Conservation (phyloP, 1,140 invertebrate genomes). For the Leptopilina boulardi region DNA sequence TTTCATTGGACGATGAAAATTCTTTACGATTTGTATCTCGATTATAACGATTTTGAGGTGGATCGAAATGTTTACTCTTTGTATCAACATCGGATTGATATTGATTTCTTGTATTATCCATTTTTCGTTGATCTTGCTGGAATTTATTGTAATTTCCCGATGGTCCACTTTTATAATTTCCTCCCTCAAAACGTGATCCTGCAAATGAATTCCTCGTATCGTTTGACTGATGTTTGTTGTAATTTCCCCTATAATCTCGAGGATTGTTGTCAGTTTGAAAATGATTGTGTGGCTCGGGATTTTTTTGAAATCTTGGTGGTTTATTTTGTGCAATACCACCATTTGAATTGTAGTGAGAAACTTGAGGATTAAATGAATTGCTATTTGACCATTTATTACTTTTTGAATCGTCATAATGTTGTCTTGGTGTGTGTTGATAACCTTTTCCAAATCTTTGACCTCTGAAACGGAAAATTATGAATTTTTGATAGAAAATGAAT, state of each 20-base stretch:
- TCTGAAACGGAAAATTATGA: constrained; percentile 49
- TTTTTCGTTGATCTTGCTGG: constrained; percentile 51
- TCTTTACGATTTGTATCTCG: constrained; percentile 55
- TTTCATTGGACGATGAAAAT: constrained; percentile 49
- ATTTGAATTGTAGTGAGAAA: constrained; percentile 55
- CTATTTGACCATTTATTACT: constrained; percentile 59
- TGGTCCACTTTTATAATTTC: constrained; percentile 45
- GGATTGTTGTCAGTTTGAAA: constrained; percentile 55
- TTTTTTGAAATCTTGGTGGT: constrained; percentile 72
- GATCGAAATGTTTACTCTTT: constrained; percentile 57
- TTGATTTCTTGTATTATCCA: constrained; percentile 50
- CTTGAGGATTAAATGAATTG: constrained; percentile 46
- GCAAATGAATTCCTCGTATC: constrained; percentile 55
- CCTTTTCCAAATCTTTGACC: constrained; percentile 56
- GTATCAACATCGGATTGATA: constrained; percentile 52
- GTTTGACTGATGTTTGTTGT: constrained; percentile 53
- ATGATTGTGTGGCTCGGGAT: constrained; percentile 60
- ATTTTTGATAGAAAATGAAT: background rate
- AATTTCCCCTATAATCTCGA: constrained; percentile 50
- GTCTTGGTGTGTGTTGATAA: constrained; percentile 65
- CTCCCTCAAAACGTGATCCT: constrained; percentile 44
- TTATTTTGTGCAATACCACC: constrained; percentile 62
- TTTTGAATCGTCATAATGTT: constrained; percentile 63
- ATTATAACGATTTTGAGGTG: constrained; percentile 60
- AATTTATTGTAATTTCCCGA: constrained; percentile 52